A percentile compares a stretch with the other conserved stretches of the same genome.
Evolutionary conservation across 2,888 invertebrate species (phyloP).

Genomic region (Corythucha ciliata): DNA sequence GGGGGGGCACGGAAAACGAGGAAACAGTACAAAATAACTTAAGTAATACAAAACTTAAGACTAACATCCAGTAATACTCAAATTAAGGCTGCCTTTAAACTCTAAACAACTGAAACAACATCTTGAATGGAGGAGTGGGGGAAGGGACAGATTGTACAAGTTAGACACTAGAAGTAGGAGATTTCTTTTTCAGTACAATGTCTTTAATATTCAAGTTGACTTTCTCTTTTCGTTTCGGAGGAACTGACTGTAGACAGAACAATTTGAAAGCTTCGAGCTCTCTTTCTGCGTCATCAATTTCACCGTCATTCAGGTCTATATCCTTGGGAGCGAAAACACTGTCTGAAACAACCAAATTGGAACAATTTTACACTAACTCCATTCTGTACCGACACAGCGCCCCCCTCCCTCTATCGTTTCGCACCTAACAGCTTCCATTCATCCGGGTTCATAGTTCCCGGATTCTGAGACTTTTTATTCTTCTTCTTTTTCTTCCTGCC

Average conservation of each 20-base stretch:
- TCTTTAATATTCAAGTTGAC: conserved; percentile 72
- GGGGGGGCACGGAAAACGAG: too few relatives aligned
- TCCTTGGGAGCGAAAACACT: conserved; percentile 75
- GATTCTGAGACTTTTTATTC: conserved; percentile 26
- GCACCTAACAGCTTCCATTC: conserved; percentile 27
- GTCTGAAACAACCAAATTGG: conserved; percentile 37
- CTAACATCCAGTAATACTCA: too few relatives aligned
- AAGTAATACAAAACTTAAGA: too few relatives aligned
- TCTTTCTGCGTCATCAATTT: conserved; percentile 67
- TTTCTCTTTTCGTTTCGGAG: conserved; percentile 64
- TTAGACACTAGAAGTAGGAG: too few relatives aligned
- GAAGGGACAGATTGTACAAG: too few relatives aligned
- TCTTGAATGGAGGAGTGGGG: too few relatives aligned
- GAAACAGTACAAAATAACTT: too few relatives aligned
- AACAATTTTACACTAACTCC: background rate
- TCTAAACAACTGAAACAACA: too few relatives aligned
- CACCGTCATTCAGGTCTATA: conserved; percentile 64
- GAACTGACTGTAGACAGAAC: conserved; percentile 74
- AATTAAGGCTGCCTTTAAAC: too few relatives aligned
- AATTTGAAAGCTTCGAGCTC: conserved; percentile 81
- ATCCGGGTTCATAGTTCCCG: conserved; percentile 22
- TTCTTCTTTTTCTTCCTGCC: conserved; percentile 22
- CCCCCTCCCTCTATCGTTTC: too few relatives aligned
- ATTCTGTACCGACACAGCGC: too few relatives aligned
- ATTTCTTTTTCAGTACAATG: conserved; percentile 57